Evolutionary conservation across 2,888 invertebrate species (phyloP), one percentile per base, ranked within the genome.

Genomic region (Phyllotreta striolata): DNA sequence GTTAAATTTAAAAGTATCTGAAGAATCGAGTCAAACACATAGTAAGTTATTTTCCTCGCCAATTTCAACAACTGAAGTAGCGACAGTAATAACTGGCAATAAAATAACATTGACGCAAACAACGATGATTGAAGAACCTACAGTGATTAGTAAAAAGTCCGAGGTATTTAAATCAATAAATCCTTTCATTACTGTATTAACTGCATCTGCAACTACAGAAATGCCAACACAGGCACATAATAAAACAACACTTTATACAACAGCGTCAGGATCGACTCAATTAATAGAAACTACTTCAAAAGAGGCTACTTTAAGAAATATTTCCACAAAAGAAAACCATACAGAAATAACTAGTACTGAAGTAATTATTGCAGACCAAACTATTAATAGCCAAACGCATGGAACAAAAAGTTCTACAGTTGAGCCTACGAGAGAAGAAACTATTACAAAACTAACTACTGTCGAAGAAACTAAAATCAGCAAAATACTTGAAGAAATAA

Each of bases 401-500:
- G 10, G 10, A 41, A 3, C 2, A n/a, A 41, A 41, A 41, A 41
- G 10, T 9, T n/a, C 9, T 3, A 41, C 2, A 41, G 6, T 37
- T 51, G 24, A 14, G 1, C 1, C 9, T 44, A 6, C 10, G 3
- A 14, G 1, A 44, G 44, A 44, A 44, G 47, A 47, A 47, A 13
- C n/a, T 0, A 4, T 6, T 13, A 47, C 24, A 6, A 6, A 24
- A 10, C 7, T 8, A 9, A 47, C 24, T 13, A 35, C 6, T 8
- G 24, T 24, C 35, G 8, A 56, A 24, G 56, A 44, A 43, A 44
- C 57, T 43, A n/a, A 12, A 34, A 34, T 5, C 37, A 37, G 14
- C 39, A 24, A 57, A 12, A 35, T 35, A 10, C 3, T 24, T 44
- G 38, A 43, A 46, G 9, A 35, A 7, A 10, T 46, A 6, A 46